Conservation (phyloP, 2,888 invertebrate genomes). For the Lasioglossum oenotherae region DNA sequence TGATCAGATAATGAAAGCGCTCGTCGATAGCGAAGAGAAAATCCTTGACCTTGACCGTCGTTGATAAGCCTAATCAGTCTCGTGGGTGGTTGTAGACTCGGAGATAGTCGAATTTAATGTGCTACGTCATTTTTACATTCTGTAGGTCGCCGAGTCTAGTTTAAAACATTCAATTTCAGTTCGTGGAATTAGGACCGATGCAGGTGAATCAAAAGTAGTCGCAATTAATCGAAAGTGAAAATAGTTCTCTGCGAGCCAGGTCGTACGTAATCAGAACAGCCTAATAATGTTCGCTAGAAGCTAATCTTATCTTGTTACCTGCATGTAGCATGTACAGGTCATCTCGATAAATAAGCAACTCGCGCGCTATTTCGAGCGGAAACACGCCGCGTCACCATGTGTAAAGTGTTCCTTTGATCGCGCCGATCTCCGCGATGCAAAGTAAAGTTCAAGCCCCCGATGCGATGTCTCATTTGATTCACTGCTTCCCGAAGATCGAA, state of each 20-base stretch:
- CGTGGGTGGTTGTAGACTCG: background rate
- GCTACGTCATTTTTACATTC: background rate
- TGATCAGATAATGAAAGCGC: background rate
- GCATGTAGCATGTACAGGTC: background rate
- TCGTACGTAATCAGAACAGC: background rate
- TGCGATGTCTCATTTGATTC: background rate
- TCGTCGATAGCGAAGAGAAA: background rate
- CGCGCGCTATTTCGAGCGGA: background rate
- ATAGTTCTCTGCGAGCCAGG: background rate
- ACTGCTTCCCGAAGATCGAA: background rate
- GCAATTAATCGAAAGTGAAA: background rate
- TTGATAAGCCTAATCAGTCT: slow-evolving; percentile 35
- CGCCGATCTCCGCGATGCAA: background rate
- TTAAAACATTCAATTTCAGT: too few species aligned
- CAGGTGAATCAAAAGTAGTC: too few species aligned
- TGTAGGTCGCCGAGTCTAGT: background rate
- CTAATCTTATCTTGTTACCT: slow-evolving; percentile 5
- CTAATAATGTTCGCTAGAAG: background rate
- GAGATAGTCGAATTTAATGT: background rate
- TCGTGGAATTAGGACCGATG: too few species aligned
- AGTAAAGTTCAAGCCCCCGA: background rate
- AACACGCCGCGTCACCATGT: background rate
- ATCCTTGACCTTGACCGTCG: slow-evolving; percentile 19
- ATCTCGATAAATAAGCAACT: background rate
- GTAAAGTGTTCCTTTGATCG: background rate